These are phyloP conservation scores for Apaloderma vittatum DNA, from an alignment of 2,113 vertebrate species.

Conservation along the genomic window DNA sequence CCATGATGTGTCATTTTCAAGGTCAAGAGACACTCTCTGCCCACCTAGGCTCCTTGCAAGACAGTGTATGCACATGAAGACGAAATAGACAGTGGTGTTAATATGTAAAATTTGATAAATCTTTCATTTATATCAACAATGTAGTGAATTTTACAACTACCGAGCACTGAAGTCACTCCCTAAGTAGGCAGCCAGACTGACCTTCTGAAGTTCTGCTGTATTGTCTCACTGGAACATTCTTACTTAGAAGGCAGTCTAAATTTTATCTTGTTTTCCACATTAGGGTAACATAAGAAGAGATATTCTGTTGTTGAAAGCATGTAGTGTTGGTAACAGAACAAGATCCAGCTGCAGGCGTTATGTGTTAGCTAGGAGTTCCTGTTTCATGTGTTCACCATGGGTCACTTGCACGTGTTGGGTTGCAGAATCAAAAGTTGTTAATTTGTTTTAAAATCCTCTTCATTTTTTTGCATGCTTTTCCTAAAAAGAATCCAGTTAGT, in stretches of 20 bases:
- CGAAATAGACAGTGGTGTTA: neutral
- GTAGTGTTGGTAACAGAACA: neutral
- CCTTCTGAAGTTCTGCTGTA: neutral
- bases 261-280: neutral
- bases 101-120: neutral
- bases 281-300: neutral
- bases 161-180: accelerated
- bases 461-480: neutral
- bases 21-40: accelerated
- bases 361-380: neutral
- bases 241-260: neutral
- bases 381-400: neutral
- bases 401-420: neutral
- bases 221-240: neutral
- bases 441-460: neutral
- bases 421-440: neutral
- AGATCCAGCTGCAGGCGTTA: conserved; percentile 13
- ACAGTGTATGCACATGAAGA: neutral
- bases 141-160: neutral
- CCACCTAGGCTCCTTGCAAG: neutral
- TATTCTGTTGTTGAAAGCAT: neutral
- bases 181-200: neutral
- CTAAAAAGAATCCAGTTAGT: neutral
- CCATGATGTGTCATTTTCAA: neutral
- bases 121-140: neutral